Evolutionary conservation across 2,888 invertebrate genomes (phyloP).

Genomic region (Crioceris asparagi): DNA sequence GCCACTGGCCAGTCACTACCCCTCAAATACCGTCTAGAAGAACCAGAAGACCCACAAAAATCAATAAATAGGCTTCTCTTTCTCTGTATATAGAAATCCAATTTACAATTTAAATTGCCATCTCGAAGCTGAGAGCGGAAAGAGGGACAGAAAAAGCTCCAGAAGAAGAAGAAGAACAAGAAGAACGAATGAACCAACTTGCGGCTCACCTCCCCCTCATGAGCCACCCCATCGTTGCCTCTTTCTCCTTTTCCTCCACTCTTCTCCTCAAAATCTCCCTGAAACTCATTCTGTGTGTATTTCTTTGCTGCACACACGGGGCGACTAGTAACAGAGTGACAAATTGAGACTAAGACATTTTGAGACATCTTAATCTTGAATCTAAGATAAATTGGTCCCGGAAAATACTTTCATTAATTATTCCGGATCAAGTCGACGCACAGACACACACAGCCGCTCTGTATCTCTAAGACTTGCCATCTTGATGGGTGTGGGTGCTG

Average conservation of each 20-base stretch:
- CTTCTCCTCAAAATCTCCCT: too few relatives aligned
- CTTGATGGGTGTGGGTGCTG: constrained; percentile 18
- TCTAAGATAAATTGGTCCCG: constrained; percentile 40
- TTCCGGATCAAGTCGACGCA: constrained; percentile 40
- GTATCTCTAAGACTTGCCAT: constrained; percentile 30
- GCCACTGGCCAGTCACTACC: too few relatives aligned
- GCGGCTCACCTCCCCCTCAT: too few relatives aligned
- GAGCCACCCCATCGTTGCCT: too few relatives aligned
- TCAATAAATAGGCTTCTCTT: too few relatives aligned
- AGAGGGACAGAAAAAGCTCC: not conserved
- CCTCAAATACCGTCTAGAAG: too few relatives aligned
- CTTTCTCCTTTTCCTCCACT: too few relatives aligned
- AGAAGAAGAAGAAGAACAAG: not conserved
- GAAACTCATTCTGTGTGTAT: too few relatives aligned
- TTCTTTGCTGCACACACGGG: too few relatives aligned
- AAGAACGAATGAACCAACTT: too few relatives aligned
- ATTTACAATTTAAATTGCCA: constrained; percentile 31
- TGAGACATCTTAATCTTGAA: constrained; percentile 40
- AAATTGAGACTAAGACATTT: constrained; percentile 39
- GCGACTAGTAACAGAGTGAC: constrained; percentile 31
- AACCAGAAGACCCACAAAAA: too few relatives aligned
- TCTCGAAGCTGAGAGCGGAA: constrained; percentile 1
- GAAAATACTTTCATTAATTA: constrained; percentile 39
- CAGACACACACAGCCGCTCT: too few relatives aligned
- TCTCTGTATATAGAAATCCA: constrained; percentile 31